Evolutionary conservation across 2,888 invertebrate genomes (phyloP), one percentile per base, ranked within the genome.

Genomic region (Chloroclystis v-ata): DNA sequence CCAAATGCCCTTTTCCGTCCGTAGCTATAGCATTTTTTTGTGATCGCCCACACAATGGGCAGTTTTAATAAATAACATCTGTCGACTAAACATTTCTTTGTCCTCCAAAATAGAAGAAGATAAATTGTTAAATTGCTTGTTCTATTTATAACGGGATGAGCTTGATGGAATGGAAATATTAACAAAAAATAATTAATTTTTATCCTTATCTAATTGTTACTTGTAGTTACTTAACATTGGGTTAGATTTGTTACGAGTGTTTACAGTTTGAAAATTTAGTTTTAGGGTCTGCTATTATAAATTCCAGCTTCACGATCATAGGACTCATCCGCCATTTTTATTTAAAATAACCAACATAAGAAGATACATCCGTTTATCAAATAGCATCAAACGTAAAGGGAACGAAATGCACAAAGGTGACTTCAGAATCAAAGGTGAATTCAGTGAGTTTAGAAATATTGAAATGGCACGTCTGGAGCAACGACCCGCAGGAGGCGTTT

Each of bases 61-160:
- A 62, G 54, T 62, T 65, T 66, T 59, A 52, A 60, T 62, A 61
- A 62, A 67, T 65, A 65, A 68, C 65, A 70, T 70, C 67, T 68
- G 70, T 57, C 61, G 45, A 35, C 44, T 39, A 43, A 45, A 59
- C 54, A 61, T 54, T 44, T 45, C 50, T 56, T 57, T 56, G 50
- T 52, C 49, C 43, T 53, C 56, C 49, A 50, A 63, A 62, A 66
- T 60, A 56, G 54, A 56, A 29, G 40, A 49, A 30, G 44, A 49
- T 30, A 44, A 44, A 44, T 37, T 4, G 32, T 28, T 8, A 44
- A 40, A 32, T 24, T 39, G 32, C 20, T 40, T 43, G 43, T 30
- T 40, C 30, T 40, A 29, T 30, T 42, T 40, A 38, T 47, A 38
- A 12, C 32, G 9, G 35, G 4, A 28, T 38, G 14, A 10, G 32